Conservation (phyloP, 2,113 vertebrate genomes). For the Suncus etruscus region DNA sequence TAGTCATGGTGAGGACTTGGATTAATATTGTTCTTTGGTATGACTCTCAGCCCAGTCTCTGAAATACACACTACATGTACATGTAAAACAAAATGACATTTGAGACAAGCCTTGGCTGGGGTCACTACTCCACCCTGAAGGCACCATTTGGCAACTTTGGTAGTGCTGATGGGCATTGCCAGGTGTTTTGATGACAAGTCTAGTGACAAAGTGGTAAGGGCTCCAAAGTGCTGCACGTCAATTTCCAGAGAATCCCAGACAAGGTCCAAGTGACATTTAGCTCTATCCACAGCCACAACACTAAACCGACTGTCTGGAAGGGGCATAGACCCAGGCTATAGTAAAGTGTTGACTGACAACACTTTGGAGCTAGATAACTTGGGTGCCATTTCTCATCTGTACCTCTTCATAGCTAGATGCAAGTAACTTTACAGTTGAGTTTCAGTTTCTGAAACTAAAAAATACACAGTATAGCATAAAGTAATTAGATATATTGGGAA, state of each 20-base stretch:
- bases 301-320: neutral
- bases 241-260: neutral
- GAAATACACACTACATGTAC: too few relatives aligned
- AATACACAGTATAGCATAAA: neutral
- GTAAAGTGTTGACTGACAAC: neutral
- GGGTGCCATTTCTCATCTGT: neutral
- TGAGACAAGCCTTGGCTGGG: accelerated
- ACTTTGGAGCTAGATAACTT: neutral
- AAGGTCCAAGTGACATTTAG: neutral
- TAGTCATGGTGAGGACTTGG: neutral
- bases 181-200: neutral
- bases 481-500: neutral
- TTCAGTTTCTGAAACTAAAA: neutral
- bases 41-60: neutral
- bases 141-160: accelerated
- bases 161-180: accelerated
- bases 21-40: too few relatives aligned
- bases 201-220: neutral
- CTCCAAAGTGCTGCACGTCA: neutral
- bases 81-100: neutral
- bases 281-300: neutral
- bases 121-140: neutral
- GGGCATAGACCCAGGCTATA: accelerated
- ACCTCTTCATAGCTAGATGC: too few relatives aligned
- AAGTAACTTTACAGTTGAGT: neutral